Evolutionary conservation across 1,140 invertebrate species (phyloP), one percentile per base, ranked within the genome.

Genomic region (Liolophura sinensis): DNA sequence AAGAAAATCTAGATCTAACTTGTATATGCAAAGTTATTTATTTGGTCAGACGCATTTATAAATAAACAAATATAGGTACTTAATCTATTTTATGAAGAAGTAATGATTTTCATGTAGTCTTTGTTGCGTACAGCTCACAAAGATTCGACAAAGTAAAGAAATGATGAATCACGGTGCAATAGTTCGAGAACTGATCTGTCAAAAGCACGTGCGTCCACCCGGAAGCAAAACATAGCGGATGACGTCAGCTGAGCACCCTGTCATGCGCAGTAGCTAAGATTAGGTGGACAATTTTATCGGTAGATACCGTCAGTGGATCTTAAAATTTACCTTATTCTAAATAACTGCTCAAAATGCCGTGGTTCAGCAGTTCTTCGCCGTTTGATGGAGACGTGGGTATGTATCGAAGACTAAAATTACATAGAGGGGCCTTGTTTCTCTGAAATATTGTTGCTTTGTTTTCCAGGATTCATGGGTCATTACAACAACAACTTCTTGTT

Each of bases 341-440:
- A 22, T 57, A 58, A 57, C 16, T 0, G 4, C 64, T 16, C 49
- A 78, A 68, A 68, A 81, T 79, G 79, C 77, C 77, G 54, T 54
- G 91, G 69, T 91, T 92, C 82, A 86, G 87, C 51, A 88, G 84
- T 75, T 86, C 87, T 56, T 89, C 89, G 73, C 88, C 89, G 64
- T 91, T 92, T 77, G 91, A 92, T 79, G 85, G 86, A 80, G 90
- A 91, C 84, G 90, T 92, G 73, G 91, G 91, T 92, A 85, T 84
- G 88, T 87, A 82, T 52, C n/a, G n/a, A n/a, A n/a, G n/a, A n/a
- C n/a, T n/a, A n/a, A n/a, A n/a, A n/a, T n/a, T n/a, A n/a, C n/a
- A n/a, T n/a, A n/a, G n/a, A n/a, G n/a, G n/a, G n/a, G n/a, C n/a
- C 62, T 18, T 24, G 18, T 50, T 20, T 25, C 1, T 51, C 18